Evolutionary conservation across 2,797 vertebrate species (phyloP).

Genomic region (Thaleichthys pacificus): DNA sequence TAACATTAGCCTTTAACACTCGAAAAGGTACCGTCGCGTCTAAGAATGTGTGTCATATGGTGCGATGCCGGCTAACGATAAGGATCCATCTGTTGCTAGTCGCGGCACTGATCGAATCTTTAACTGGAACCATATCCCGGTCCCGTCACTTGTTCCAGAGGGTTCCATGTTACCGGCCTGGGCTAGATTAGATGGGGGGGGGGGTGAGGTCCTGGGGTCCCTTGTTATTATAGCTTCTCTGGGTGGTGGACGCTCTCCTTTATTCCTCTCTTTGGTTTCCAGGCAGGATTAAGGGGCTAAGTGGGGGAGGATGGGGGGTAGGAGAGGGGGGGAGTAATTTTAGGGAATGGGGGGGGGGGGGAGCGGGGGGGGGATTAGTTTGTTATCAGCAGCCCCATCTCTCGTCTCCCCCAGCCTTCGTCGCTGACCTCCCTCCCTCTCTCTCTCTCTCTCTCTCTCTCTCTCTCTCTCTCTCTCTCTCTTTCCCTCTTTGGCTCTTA

Average conservation of each 20-base stretch:
- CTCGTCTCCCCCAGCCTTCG: constrained; percentile 24
- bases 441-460: not conserved
- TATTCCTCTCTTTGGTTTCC: constrained; percentile 77
- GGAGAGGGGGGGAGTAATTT: constrained; percentile 10
- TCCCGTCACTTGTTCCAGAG: constrained; percentile 55
- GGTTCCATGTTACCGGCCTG: constrained; percentile 4
- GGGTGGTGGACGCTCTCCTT: constrained; percentile 61
- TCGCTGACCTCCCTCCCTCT: not conserved
- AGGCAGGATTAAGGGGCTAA: constrained; percentile 68
- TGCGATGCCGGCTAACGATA: constrained; percentile 74
- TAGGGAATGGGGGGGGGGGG: constrained; percentile 33
- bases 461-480: not conserved
- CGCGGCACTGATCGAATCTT: constrained; percentile 55
- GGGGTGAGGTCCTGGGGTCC: constrained; percentile 47
- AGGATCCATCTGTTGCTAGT: constrained; percentile 77
- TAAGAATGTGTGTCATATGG: constrained; percentile 72
- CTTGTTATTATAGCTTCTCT: constrained; percentile 73
- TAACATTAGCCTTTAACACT: constrained; percentile 67
- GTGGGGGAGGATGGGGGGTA: constrained; percentile 24
- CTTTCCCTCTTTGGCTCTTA: not conserved
- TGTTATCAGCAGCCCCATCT: constrained; percentile 35
- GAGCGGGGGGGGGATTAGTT: not conserved
- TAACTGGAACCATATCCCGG: constrained; percentile 39
- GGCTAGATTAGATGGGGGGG: constrained; percentile 57
- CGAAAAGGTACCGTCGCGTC: constrained; percentile 68